Percentiles rank a stretch among this genome's conserved stretches.
phyloP scores from a whole-genome alignment of 2,797 vertebrate species.

The Takifugu ocellatus region DNA sequence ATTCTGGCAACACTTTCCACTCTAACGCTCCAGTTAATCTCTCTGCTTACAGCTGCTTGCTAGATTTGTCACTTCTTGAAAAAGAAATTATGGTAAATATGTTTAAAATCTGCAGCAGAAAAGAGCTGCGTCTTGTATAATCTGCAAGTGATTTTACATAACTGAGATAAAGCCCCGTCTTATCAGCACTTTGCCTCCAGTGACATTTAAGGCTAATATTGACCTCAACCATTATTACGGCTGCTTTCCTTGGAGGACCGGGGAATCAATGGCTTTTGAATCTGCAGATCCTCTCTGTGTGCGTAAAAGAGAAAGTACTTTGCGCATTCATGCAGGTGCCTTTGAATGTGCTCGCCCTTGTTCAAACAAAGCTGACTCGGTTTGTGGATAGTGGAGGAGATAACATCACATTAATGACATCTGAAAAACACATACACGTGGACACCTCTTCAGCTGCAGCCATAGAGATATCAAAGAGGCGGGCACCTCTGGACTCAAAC shows the following conservation, averaged over 20 bases:
- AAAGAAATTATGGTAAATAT: slow-evolving; percentile 3
- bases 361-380: slow-evolving; percentile 48
- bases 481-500: background rate
- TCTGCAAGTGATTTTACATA: slow-evolving; percentile 5
- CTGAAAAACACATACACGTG: slow-evolving; percentile 9
- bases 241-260: slow-evolving; percentile 9
- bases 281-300: slow-evolving; percentile 16
- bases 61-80: background rate
- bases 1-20: background rate
- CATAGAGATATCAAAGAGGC: slow-evolving; percentile 13
- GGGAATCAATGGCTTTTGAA: slow-evolving; percentile 52
- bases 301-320: background rate
- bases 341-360: slow-evolving; percentile 25
- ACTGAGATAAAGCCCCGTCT: slow-evolving; percentile 13
- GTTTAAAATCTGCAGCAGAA: background rate
- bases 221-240: slow-evolving; percentile 17
- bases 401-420: slow-evolving; percentile 53
- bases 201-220: slow-evolving; percentile 52
- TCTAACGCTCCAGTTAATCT: background rate
- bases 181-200: slow-evolving; percentile 30
- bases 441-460: slow-evolving; percentile 25
- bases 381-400: slow-evolving; percentile 29
- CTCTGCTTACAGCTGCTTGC: background rate
- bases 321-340: slow-evolving; percentile 16
- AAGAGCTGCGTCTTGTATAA: background rate